phyloP scores from a whole-genome alignment of 2,797 vertebrate genomes.

The Clarias pachynema region DNA sequence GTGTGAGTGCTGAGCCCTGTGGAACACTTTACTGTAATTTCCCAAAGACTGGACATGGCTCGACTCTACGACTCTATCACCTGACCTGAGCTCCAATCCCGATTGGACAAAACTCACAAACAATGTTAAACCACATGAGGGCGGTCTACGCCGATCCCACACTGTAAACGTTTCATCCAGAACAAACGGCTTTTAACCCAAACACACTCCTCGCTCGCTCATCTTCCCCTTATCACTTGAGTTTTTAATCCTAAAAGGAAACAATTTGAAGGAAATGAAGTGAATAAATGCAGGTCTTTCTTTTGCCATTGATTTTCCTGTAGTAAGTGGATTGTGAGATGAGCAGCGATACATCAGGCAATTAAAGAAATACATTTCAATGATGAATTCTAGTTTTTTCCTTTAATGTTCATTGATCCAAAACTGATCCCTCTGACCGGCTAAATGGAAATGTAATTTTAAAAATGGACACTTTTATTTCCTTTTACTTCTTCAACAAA shows the following conservation, averaged over 20 bases:
- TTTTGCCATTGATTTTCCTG: not conserved
- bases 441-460: not conserved
- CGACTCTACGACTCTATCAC: not conserved
- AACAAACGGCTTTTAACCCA: not conserved
- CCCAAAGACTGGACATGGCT: not conserved
- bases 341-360: not conserved
- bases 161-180: not conserved
- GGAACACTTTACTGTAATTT: not conserved
- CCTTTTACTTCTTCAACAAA: not conserved
- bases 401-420: slow-evolving; percentile 22
- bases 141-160: not conserved
- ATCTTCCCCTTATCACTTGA: not conserved
- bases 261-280: not conserved
- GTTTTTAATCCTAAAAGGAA: not conserved
- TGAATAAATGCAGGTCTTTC: not conserved
- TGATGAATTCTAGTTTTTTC: not conserved
- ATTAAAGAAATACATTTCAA: slow-evolving; percentile 9
- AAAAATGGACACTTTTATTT: not conserved
- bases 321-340: slow-evolving; percentile 22
- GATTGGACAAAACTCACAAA: not conserved
- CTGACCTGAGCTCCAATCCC: not conserved
- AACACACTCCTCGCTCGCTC: no score
- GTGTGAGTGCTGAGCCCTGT: not conserved
- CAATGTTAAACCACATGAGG: not conserved
- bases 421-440: not conserved